These are phyloP conservation scores for Characodon lateralis DNA, from an alignment of 2,797 vertebrate genomes.

Conservation along the genomic window DNA sequence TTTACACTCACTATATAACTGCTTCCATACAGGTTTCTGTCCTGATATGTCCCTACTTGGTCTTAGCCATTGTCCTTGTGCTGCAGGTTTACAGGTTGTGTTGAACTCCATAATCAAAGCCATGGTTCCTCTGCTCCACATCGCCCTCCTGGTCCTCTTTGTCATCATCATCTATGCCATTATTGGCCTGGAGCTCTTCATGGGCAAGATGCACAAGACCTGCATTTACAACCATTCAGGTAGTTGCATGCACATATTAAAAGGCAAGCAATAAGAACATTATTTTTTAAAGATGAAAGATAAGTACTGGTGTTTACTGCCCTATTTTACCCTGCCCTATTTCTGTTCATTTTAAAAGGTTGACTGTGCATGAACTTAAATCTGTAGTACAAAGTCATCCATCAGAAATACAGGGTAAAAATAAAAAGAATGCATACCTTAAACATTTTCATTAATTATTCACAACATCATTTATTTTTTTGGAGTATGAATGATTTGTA, in stretches of 20 bases:
- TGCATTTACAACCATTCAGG: slow-evolving; percentile 80
- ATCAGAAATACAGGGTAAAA: slow-evolving; percentile 6
- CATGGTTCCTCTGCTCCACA: slow-evolving; percentile 98
- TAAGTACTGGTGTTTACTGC: background rate
- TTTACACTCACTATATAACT: background rate
- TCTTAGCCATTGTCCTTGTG: slow-evolving; percentile 29
- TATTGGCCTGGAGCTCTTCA: slow-evolving; percentile 98
- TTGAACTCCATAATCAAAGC: slow-evolving; percentile 99
- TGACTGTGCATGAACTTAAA: slow-evolving; percentile 11
- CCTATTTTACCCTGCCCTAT: background rate
- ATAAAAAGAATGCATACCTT: slow-evolving; percentile 18
- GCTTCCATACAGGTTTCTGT: background rate
- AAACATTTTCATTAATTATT: slow-evolving; percentile 58
- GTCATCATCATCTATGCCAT: slow-evolving; percentile 99
- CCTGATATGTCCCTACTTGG: background rate
- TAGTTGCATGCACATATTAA: slow-evolving; percentile 16
- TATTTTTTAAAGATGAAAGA: background rate
- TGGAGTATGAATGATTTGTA: slow-evolving; percentile 45
- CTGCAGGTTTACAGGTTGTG: slow-evolving; percentile 96
- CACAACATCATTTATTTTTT: slow-evolving; percentile 49
- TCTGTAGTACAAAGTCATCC: slow-evolving; percentile 17
- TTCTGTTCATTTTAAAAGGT: background rate
- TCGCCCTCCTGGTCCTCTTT: slow-evolving; percentile 97
- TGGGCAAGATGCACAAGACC: slow-evolving; percentile 99
- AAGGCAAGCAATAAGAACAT: background rate